Conservation (phyloP, 1,140 invertebrate genomes). For the Neodiprion fabricii region DNA sequence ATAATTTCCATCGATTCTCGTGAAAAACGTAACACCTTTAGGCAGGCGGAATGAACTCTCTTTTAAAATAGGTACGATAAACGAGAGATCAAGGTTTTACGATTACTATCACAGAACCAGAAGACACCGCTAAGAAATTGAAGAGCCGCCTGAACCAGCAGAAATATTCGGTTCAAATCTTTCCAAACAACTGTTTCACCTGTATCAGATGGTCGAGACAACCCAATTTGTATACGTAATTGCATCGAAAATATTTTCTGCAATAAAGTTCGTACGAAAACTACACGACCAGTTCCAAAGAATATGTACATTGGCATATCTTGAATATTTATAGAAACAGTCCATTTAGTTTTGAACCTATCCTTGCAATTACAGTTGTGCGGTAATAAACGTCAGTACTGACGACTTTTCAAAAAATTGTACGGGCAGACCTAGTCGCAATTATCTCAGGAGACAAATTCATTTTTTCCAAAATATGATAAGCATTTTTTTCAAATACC, state of each 20-base stretch:
- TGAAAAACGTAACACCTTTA: neutral
- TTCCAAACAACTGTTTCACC: neutral
- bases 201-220: neutral
- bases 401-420: neutral
- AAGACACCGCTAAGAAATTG: neutral
- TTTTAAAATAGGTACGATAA: neutral
- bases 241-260: neutral
- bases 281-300: neutral
- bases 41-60: neutral
- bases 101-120: conserved; percentile 2
- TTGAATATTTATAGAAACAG: neutral
- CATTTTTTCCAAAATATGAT: neutral
- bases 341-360: too few relatives aligned
- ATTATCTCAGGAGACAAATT: neutral
- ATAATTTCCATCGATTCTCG: neutral
- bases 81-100: conserved; percentile 1
- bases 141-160: conserved; percentile 1
- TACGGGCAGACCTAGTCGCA: neutral
- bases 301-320: neutral
- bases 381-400: too few relatives aligned
- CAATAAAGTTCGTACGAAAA: neutral
- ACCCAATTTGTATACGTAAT: neutral
- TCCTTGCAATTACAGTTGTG: too few relatives aligned
- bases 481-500: neutral
- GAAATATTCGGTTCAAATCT: neutral